Percentiles rank a stretch among this genome's conserved stretches.
phyloP scores from a whole-genome alignment of 2,113 vertebrate genomes.

The Lanius ludovicianus region DNA sequence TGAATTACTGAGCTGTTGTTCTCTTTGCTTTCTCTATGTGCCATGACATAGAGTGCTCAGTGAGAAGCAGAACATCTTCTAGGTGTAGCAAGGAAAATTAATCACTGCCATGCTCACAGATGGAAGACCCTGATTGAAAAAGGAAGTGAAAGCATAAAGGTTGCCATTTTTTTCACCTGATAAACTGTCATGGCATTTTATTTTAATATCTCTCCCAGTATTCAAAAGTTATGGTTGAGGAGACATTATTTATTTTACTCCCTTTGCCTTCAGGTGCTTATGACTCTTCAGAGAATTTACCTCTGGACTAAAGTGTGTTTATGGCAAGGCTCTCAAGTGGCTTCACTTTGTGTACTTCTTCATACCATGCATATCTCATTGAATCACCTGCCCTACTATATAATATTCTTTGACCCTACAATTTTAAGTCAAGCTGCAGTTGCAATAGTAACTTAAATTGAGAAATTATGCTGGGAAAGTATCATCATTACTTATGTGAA shows the following conservation, averaged over 20 bases:
- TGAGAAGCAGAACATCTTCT: background rate
- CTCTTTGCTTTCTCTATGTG: background rate
- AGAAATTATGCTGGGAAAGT: background rate
- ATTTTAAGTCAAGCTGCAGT: background rate
- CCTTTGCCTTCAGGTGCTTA: background rate
- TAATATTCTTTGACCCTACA: background rate
- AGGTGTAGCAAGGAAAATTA: background rate
- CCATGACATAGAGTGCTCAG: background rate
- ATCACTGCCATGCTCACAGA: background rate
- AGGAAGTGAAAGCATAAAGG: background rate
- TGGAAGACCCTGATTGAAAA: background rate
- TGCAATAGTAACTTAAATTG: background rate
- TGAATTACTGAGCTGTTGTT: background rate
- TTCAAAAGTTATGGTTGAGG: background rate
- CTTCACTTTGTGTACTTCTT: background rate
- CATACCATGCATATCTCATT: background rate
- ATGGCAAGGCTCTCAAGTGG: background rate
- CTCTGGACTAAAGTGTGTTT: background rate
- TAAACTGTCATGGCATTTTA: conserved; percentile 8
- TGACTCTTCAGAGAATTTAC: background rate
- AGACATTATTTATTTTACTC: conserved; percentile 4
- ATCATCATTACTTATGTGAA: background rate
- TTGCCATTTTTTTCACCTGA: background rate
- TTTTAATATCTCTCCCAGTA: background rate
- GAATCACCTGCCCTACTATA: background rate